Base-by-base conservation (phyloP, 2,797 vertebrate genomes). In the Neoniphon sammara region DNA sequence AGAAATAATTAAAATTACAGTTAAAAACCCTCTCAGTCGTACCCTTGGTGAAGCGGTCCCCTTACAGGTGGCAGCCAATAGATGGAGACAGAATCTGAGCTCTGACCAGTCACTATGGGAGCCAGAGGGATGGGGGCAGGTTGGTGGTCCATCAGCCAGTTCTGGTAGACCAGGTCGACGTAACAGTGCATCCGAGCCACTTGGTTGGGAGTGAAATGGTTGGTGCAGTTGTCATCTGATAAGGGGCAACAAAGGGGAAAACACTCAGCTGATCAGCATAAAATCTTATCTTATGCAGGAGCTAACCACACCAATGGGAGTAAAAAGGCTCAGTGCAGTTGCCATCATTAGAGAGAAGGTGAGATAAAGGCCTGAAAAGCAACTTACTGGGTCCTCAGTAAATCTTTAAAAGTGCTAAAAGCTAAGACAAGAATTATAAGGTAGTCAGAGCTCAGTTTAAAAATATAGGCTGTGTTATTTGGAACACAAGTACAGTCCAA, bases 171-270 rank as follows among this genome's bases (percentile, higher is more conserved):
- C 66, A 99, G 85, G 90, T 99, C 97, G 25, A 99, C 79, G 57
- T 99, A 98, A 86, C 98, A 99, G 56, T 99, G 98, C 98, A 99
- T 99, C 1, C 98, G 92, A 15, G 98, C 97, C 75, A 97, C 97
- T 89, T 99, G 98, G 87, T 99, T 98, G 4, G 97, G 96, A 4
- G 97, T 98, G 88, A 99, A 99, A 85, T 94, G 95, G 87, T 98
- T 94, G 27, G 98, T 98, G 87, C 98, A 99, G 78, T 96, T 95
- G 77, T 98, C 97, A 76, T 99, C 98, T 99, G 89, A 1, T 46
- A 81, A 52, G 39, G 11, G 21, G 30, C 18, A 70, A 74, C 21
- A 65, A 60, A 60, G 30, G 21, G 66, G 15, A 54, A 70, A 74
- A 66, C 20, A 1, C 9, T 7, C 46, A 55, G 57, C 23, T 20